Conservation (phyloP, 2,797 vertebrate genomes). For the Semaprochilodus insignis region DNA sequence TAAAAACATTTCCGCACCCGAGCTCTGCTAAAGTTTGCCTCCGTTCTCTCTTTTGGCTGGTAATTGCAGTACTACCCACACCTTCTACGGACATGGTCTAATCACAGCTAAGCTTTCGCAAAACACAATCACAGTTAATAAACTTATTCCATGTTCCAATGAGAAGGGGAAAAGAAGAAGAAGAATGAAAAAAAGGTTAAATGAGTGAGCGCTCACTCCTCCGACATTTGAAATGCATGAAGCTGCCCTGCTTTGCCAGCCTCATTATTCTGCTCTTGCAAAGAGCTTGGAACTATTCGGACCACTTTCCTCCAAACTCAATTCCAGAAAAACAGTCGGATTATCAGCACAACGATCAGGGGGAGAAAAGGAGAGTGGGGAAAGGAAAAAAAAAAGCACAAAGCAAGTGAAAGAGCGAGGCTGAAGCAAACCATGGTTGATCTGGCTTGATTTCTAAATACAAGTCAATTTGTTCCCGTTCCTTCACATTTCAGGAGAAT, state of each 20-base stretch:
- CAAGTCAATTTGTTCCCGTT: conserved; percentile 49
- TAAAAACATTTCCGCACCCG: neutral
- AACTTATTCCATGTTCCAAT: conserved; percentile 25
- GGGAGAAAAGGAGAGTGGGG: conserved; percentile 4
- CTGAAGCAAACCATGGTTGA: conserved; percentile 46
- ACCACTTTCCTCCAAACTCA: conserved; percentile 40
- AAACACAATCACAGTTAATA: conserved; percentile 39
- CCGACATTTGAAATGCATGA: conserved; percentile 42
- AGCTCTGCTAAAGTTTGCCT: neutral
- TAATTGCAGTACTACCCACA: neutral
- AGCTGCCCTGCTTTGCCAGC: conserved; percentile 30
- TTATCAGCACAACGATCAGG: conserved; percentile 39
- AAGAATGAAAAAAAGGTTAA: neutral
- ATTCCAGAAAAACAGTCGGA: conserved; percentile 49
- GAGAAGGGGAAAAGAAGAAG: conserved; percentile 3
- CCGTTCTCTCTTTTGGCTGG: neutral
- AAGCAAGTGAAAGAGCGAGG: conserved; percentile 37
- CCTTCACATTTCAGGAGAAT: conserved; percentile 34
- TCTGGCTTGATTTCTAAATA: conserved; percentile 56
- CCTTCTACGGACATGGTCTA: conserved; percentile 8
- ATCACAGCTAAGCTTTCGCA: conserved; percentile 8
- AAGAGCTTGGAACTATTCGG: conserved; percentile 38
- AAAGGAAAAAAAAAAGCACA: conserved; percentile 21
- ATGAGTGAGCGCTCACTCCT: conserved; percentile 30
- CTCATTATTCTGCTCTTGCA: conserved; percentile 46